Evolutionary conservation across 2,888 invertebrate genomes (phyloP).

Genomic region (Amphipoea oculea): DNA sequence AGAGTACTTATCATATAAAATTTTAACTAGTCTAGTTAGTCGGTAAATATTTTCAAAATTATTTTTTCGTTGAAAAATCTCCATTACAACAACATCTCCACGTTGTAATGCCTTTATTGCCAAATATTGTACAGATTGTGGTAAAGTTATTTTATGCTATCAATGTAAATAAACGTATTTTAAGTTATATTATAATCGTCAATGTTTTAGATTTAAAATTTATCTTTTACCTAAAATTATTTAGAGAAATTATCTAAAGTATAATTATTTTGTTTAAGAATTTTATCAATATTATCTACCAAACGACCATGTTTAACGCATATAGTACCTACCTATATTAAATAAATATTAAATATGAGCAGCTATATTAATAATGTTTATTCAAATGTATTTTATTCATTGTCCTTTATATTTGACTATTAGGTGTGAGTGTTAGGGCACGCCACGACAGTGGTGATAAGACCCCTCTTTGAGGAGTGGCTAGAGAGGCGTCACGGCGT

Average conservation of each 20-base stretch:
- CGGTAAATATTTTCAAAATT: conserved; percentile 64
- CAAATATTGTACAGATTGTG: conserved; percentile 77
- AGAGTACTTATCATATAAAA: conserved; percentile 53
- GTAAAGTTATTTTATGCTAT: conserved; percentile 72
- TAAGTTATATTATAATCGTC: conserved; percentile 57
- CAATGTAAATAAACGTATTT: conserved; percentile 76
- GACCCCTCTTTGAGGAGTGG: too few relatives aligned
- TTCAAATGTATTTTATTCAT: conserved; percentile 65
- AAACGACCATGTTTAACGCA: conserved; percentile 65
- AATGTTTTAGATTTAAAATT: conserved; percentile 53
- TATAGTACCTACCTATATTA: conserved; percentile 49
- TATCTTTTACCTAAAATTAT: conserved; percentile 49
- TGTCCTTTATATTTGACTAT: conserved; percentile 64
- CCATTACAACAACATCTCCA: conserved; percentile 64
- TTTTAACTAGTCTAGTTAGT: conserved; percentile 65
- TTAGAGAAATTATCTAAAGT: conserved; percentile 43
- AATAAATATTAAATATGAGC: conserved; percentile 57
- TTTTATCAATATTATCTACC: conserved; percentile 56
- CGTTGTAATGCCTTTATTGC: conserved; percentile 69
- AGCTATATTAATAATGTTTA: conserved; percentile 62
- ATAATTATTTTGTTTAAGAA: conserved; percentile 51
- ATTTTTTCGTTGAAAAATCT: conserved; percentile 61
- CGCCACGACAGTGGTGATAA: too few relatives aligned
- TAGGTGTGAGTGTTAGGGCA: conserved; percentile 77
- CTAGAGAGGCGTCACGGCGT: too few relatives aligned